Evolutionary conservation across 2,113 vertebrate genomes (phyloP), one percentile per base, ranked within the genome.

Genomic region (Taxidea taxus): DNA sequence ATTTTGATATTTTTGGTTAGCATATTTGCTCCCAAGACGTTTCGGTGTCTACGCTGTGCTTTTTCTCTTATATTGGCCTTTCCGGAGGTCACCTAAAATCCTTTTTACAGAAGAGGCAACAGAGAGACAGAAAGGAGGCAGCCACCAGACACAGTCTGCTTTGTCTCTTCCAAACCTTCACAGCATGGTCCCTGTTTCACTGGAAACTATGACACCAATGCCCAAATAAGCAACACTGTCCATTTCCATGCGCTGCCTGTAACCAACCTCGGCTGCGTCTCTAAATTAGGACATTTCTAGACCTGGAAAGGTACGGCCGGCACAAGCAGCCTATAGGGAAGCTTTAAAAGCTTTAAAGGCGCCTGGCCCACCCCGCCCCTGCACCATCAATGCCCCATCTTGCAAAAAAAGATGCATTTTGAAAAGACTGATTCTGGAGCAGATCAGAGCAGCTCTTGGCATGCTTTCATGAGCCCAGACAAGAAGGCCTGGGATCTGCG

Each of bases 401-500:
- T 97, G 84, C 62, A 91, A 92, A 85, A 95, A 98, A 96, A 97
- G 78, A 12, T 39, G 16, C 72, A 6, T 89, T 94, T 97, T 90
- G 97, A 51, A 95, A 97, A 97, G 85, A 58, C 66, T 12, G 97
- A 39, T 86, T 80, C 23, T 31, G 34, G 44, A 97, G 54, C 87
- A 88, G 51, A 96, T 94, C 97, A 27, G 68, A 83, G 91, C 94
- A 0, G 0, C 54, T 97, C 68, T 88, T 95, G 96, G 90, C 86
- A 83, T 80, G 94, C 95, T 97, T 89, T 85, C 97, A 98, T 74
- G 88, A 98, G 91, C 94, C 94, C 42, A 29, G 49, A 74, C 27
- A 92, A 98, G 93, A 97, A 86, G 92, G 96, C 96, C 97, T 95
- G 72, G 56, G 31, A 47, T 96, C 97, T 82, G 56, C 87, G 95